Evolutionary conservation across 1,140 invertebrate genomes (phyloP).

Genomic region (Magallana gigas): DNA sequence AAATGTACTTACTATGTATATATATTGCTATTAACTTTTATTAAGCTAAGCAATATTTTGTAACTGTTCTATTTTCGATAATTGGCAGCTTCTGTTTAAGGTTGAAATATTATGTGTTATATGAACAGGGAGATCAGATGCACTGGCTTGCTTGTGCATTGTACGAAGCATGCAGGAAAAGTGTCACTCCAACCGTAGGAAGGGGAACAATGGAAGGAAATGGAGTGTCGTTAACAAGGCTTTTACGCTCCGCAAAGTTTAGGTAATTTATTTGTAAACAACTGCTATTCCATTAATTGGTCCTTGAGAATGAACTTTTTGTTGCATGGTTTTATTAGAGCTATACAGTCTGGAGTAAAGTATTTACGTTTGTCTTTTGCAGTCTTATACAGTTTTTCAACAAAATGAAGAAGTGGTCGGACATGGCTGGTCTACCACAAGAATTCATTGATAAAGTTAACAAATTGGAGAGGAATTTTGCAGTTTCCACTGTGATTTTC

Average conservation of each 20-base stretch:
- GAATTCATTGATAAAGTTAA: constrained; percentile 93
- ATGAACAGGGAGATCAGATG: constrained; percentile 89
- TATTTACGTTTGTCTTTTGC: constrained; percentile 70
- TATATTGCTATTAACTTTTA: too few relatives aligned
- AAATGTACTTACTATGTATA: too few relatives aligned
- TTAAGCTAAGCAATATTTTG: too few relatives aligned
- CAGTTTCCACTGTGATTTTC: constrained; percentile 95
- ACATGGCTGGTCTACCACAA: constrained; percentile 93
- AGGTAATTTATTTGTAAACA: constrained; percentile 82
- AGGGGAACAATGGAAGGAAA: constrained; percentile 90
- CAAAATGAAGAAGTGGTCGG: constrained; percentile 97
- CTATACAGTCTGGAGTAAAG: neutral
- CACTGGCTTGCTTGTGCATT: constrained; percentile 98
- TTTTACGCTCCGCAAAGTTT: constrained; percentile 92
- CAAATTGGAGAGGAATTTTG: constrained; percentile 93
- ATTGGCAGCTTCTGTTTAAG: too few relatives aligned
- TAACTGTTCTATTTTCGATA: too few relatives aligned
- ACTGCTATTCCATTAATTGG: neutral
- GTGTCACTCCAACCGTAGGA: constrained; percentile 89
- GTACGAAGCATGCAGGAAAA: constrained; percentile 92
- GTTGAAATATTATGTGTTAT: too few relatives aligned
- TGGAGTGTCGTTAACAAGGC: constrained; percentile 93
- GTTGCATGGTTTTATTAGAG: too few relatives aligned
- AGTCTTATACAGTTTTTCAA: constrained; percentile 96
- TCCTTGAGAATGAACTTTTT: too few relatives aligned